Base-by-base conservation (phyloP, 2,113 vertebrate species). In the Nansenia antarctica region DNA sequence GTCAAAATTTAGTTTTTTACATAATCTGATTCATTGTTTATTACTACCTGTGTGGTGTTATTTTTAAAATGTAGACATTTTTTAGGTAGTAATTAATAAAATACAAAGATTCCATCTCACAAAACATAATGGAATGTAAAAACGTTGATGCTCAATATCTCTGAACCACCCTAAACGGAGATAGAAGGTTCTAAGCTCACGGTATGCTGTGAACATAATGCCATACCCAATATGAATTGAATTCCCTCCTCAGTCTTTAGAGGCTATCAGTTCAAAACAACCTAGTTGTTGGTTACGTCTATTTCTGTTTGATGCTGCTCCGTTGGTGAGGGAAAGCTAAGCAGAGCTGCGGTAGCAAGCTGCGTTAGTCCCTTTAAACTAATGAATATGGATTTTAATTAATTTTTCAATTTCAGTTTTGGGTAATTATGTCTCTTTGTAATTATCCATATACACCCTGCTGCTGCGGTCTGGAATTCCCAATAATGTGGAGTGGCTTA, bases 311-410 rank as follows among this genome's bases (percentile, higher is more conserved):
- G 59, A 55, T 57, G 66, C 55, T 35, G 9, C 30, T 57, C 18
- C 9, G 11, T 27, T 52, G 35, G 31, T 8, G 29, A 54, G 18
- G 54, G 61, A 69, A 30, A 73, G 49, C 37, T 24, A 30, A 1
- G 20, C 45, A 24, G 20, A 20, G 49, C 47, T 30, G 47, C 62
- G 1, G 11, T 24, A 37, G n/a, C n/a, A n/a, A 20, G 49, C 47
- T 30, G 47, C 62, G 1, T 6, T 24, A 37, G 52, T 67, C 69
- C 47, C 62, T 76, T 73, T 69, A 34, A 68, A 70, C 61, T 76
- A 76, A 76, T 80, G 78, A 76, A 80, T 80, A 73, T 72, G 67
- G 52, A 70, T 79, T 71, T 74, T 73, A 79, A 79, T 74, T 67
- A 72, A 72, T 70, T 79, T 71, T 79, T 74, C 62, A 74, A 74